Evolutionary conservation across 2,888 invertebrate genomes (phyloP), one percentile per base, ranked within the genome.

Genomic region (Scaptomyza reducta): DNA sequence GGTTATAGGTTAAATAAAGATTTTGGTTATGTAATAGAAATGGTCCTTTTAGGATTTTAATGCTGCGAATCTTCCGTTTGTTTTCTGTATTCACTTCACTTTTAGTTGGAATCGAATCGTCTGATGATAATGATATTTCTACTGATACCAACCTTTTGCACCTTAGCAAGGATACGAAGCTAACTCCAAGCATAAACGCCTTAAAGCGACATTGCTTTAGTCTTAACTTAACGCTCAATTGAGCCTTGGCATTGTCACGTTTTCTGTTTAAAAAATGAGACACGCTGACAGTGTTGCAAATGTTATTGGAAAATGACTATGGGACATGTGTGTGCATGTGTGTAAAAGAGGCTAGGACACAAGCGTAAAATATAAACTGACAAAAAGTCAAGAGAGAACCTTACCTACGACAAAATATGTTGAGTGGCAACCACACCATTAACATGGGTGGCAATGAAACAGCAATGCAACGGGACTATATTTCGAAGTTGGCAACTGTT

Each of bases 201-300:
- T 16, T 31, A 40, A 61, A 18, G 40, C 14, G 11, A 6, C n/a
- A 29, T 18, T 57, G 5, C 11, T 13, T 38, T 29, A 16, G 16
- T 11, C n/a, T 33, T n/a, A 35, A 44, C 25, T 41, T 46, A 14
- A 44, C 18, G 45, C 47, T 53, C 51, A 67, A 77, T 71, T 70
- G 53, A 49, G 41, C 66, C 47, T 44, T 79, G 69, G 41, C 66
- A 64, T 57, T 72, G 87, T 70, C 82, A 82, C 86, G 82, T 87
- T 85, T 64, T 60, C 46, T 50, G 68, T 64, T 45, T 70, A 72
- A 83, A 71, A 88, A 83, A 77, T 82, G 68, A 82, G 47, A 14
- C 49, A 25, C 18, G 59, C 54, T 77, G 74, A 65, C 70, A 66
- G 56, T 61, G 77, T 62, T 77, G 61, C 55, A 59, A 59, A 57